Base-by-base conservation (phyloP, 2,888 invertebrate species). In the Drosophila infuscata region DNA sequence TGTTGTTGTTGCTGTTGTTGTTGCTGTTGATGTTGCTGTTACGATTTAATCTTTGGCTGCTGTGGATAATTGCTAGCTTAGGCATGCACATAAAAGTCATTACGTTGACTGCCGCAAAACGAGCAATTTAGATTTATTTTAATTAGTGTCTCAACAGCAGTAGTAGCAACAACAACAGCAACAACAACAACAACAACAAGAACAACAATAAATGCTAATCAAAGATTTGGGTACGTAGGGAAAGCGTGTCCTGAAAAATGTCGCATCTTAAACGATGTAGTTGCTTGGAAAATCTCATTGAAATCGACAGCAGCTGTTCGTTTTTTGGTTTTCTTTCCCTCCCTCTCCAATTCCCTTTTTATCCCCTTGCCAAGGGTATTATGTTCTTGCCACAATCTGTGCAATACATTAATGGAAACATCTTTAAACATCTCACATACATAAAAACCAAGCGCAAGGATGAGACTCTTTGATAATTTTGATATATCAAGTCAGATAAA, bases 101-200 rank as follows among this genome's bases (percentile, higher is more conserved):
- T 85, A 89, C 88, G 77, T 68, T 75, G 88, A 85, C 82, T 87
- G 82, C 85, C 85, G 66, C 85, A 89, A 88, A 85, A 85, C 85
- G 89, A 76, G 85, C 85, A 87, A 85, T 85, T 89, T 84, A 85
- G 88, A 85, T 85, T 85, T 85, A 85, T 85, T 89, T 82, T 85
- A 85, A 85, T 85, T 89, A 85, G 88, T 80, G 74, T 70, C 66
- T 61, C 68, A 53, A 36, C 57, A 61, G 57, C 56, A 49, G 20
- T 60, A 61, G 11, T 20, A 56, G 20, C 61, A 60, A 17, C 49
- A 17, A 17, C 20, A 20, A n/a, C 53, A 53, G 25, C 52, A 53
- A 11, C 70, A 67, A 33, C 38, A 38, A 11, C 49, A 17, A 30
- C 20, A 20, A n/a, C 53, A 53, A 35, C 20, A 20, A n/a, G 35